Evolutionary conservation across 1,140 invertebrate genomes (phyloP), one percentile per base, ranked within the genome.

Genomic region (Nomia melanderi): DNA sequence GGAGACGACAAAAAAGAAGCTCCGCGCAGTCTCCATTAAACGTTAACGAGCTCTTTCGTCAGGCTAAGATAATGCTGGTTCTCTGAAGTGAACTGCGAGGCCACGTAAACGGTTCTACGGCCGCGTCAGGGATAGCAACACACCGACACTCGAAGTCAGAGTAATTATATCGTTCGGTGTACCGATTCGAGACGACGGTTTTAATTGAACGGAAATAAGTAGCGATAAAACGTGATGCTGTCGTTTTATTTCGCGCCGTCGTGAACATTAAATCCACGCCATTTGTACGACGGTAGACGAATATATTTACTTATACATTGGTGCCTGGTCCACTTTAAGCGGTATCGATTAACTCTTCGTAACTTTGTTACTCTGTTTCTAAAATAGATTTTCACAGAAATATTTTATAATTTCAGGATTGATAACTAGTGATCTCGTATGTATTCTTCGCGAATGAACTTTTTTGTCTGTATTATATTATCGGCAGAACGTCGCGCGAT

Each of bases 201-300:
- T 41, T 41, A 54, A 66, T 66, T 23, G 17, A 39, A 39, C 57
- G 5, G 39, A 29, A 44, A 59, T 56, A 67, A 75, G 54, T 17
- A 12, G 2, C 25, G 7, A 59, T 29, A 59, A 76, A 69, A n/a
- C 23, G 17, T 20, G 8, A 50, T 1, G 31, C 25, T 23, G 23
- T 17, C 29, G 14, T 25, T 31, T 31, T 33, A 31, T 20, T 14
- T 20, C 14, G 6, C 41, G 1, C 14, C 14, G 41, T 20, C 2
- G 12, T n/a, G n/a, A n/a, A n/a, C n/a, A n/a, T n/a, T n/a, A n/a
- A n/a, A n/a, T n/a, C n/a, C n/a, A n/a, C n/a, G n/a, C n/a, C n/a
- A n/a, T n/a, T n/a, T n/a, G n/a, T n/a, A n/a, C n/a, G n/a, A n/a
- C n/a, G n/a, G n/a, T n/a, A n/a, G n/a, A n/a, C n/a, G n/a, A n/a